Base-by-base conservation (phyloP, 2,888 invertebrate species). In the Lasioglossum zephyrum region DNA sequence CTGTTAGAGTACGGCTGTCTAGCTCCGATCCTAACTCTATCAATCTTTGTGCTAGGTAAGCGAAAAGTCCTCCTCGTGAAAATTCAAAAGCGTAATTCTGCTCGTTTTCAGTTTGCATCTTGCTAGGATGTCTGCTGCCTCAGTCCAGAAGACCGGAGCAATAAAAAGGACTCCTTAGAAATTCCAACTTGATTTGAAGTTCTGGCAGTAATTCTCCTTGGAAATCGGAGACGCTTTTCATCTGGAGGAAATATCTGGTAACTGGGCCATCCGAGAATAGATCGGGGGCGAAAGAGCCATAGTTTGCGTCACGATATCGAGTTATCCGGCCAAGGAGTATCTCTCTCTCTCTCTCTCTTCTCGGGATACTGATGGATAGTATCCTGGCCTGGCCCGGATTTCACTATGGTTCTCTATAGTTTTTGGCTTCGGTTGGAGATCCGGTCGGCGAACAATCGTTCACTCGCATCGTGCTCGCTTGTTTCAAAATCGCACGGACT, bases 1-100 rank as follows among this genome's bases (percentile, higher is more conserved):
- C 86, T 95, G n/a, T 91, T 95, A 0, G 84, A 89, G 4, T 88
- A 92, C 79, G 93, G 93, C 31, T 95, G 95, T 77, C 75, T 90
- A 36, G 87, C 90, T 26, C 93, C 93, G 47, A 89, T 94, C 73
- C 87, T 92, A 70, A 84, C 86, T 9, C 77, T 94, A 36, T 88
- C 92, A 9, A 85, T 81, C 39, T 90, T 93, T 44, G 72, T 91
- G 53, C 81, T 90, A 63, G 41, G 94, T 94, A 90, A 93, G 92
- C 88, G 8, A 36, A 36, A 16, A 1, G 16, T 36, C 66, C 36
- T 5, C 66, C 36, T 0, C 1, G 1, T 1, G 1, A 9, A 31
- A 18, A 13, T 3, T 1, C 66, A 13, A 41, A 53, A n/a, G 8
- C 16, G n/a, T n/a, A 6, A 53, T 2, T 66, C 8, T 11, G 74